phyloP scores from a whole-genome alignment of 2,797 vertebrate species.

The Ciconia nigra region DNA sequence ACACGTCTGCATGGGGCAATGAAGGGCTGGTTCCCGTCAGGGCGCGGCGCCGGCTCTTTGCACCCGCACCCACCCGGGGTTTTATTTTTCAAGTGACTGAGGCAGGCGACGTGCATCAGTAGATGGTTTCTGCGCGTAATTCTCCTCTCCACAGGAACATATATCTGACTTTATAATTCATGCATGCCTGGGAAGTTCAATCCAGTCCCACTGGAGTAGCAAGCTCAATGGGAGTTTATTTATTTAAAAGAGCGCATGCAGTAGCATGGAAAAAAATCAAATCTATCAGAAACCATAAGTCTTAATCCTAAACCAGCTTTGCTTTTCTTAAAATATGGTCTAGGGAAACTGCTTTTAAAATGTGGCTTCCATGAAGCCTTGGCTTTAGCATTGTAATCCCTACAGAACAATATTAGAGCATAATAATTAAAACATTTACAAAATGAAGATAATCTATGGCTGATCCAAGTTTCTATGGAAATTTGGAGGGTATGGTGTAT shows the following conservation, averaged over 20 bases:
- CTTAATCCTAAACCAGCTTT: conserved; percentile 26
- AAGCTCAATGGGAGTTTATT: conserved; percentile 50
- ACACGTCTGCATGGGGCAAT: not conserved
- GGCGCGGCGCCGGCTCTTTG: not conserved
- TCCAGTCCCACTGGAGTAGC: conserved; percentile 54
- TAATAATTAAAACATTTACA: conserved; percentile 58
- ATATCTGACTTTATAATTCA: conserved; percentile 38
- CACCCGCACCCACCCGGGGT: not conserved
- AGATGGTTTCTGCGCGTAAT: not conserved
- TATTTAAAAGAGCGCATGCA: conserved; percentile 44
- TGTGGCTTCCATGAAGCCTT: not conserved
- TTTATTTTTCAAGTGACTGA: not conserved
- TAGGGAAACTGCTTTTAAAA: not conserved
- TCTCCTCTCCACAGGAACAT: not conserved
- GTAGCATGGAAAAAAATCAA: conserved; percentile 28
- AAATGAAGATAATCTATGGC: conserved; percentile 44
- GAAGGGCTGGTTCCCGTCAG: not conserved
- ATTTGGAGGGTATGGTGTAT: conserved; percentile 35
- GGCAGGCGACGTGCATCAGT: not conserved
- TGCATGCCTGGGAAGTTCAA: conserved; percentile 50
- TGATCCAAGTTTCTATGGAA: conserved; percentile 66
- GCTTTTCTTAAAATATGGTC: not conserved
- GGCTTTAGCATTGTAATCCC: not conserved
- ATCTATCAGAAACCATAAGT: not conserved
- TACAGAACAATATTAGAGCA: not conserved